Conservation (phyloP, 2,113 vertebrate species). For the Furnarius figulus region DNA sequence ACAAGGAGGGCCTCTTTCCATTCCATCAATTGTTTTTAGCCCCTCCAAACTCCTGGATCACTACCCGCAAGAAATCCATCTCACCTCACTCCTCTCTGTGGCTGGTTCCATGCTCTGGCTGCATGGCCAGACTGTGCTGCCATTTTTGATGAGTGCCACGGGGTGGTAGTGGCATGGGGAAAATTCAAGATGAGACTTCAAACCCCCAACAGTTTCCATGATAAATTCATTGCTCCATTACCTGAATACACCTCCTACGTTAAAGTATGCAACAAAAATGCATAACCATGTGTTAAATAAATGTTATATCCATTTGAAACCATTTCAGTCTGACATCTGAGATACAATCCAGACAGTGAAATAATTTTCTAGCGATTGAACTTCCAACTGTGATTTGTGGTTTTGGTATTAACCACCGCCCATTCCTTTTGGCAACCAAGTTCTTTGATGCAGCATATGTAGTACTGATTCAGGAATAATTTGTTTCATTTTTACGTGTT, state of each 20-base stretch:
- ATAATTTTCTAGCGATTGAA: background rate
- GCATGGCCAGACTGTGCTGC: no score
- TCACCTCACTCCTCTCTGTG: no score
- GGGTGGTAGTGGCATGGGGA: no score
- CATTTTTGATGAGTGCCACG: no score
- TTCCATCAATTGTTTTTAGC: no score
- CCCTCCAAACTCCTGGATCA: no score
- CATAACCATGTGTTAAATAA: background rate
- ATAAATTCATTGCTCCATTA: background rate
- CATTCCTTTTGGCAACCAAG: background rate
- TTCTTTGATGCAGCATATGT: background rate
- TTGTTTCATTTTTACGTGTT: background rate
- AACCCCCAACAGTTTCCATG: no score
- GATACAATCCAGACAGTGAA: background rate
- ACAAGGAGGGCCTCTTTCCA: no score
- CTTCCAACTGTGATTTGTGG: background rate
- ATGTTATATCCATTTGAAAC: background rate
- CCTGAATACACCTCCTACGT: background rate
- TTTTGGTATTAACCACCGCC: background rate
- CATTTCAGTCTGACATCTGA: background rate
- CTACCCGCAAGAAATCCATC: no score
- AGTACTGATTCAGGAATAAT: background rate
- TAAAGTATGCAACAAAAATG: background rate
- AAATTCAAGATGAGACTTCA: no score
- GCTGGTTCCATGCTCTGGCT: no score